Base-by-base conservation (phyloP, 2,888 invertebrate genomes). In the Drosophila maculinotata region DNA sequence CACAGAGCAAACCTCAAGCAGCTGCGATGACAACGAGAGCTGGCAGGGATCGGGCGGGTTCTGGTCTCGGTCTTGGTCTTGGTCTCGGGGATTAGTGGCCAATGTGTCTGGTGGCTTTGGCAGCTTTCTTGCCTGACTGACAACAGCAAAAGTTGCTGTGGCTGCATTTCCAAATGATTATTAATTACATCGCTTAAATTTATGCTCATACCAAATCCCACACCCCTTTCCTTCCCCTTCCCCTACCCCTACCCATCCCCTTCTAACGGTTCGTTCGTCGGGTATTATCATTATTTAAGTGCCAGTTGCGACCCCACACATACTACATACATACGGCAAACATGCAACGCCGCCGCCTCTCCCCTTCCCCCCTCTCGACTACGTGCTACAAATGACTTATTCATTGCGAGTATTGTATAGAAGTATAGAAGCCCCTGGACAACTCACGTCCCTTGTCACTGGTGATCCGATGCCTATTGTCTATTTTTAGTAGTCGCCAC, bases 321-420 rank as follows among this genome's bases (percentile, higher is more conserved):
- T 60, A 9, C 23, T 14, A 6, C 17, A 36, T 1, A 36, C 7
- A 38, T n/a, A 8, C 1, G 10, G 4, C 6, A 10, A 6, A 17
- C 2, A 20, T 4, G 4, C 20, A 20, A 20, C 20, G 20, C 20
- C n/a, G n/a, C n/a, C n/a, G n/a, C n/a, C n/a, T n/a, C n/a, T n/a
- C n/a, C n/a, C n/a, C n/a, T 38, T 38, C n/a, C 6, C 36, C 35
- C 12, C 15, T 10, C 14, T 12, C 41, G 56, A 35, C 54, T 75
- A 83, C 86, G 83, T 83, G 83, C 79, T 74, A 79, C 70, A 83
- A 86, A 80, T 83, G 83, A 79, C 84, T 81, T 79, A 83, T 83
- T 86, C 81, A 79, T 75, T 48, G 60, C 54, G 44, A 57, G 63
- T 53, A 71, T 68, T 69, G 64, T 54, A 31, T 48, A 20, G 17